Evolutionary conservation across 2,888 invertebrate genomes (phyloP).

Genomic region (Andrena trimmerana): DNA sequence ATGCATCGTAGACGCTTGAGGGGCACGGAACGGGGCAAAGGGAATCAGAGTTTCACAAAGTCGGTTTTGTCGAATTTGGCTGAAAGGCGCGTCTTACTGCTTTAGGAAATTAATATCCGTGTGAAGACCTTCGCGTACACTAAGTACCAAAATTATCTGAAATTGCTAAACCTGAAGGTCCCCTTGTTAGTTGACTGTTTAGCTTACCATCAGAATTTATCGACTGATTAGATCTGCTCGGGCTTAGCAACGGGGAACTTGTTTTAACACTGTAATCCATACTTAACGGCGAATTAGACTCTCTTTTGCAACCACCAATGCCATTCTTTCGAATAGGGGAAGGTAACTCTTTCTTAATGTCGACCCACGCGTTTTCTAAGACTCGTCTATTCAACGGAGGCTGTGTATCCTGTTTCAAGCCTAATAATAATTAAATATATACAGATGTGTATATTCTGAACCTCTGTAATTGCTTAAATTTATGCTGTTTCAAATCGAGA

Average conservation of each 20-base stretch:
- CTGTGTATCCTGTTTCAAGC: slow-evolving; percentile 72
- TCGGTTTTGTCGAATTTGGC: too few species aligned
- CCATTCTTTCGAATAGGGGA: slow-evolving; percentile 79
- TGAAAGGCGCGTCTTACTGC: too few species aligned
- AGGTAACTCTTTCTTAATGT: slow-evolving; percentile 73
- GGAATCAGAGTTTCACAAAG: too few species aligned
- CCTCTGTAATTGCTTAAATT: too few species aligned
- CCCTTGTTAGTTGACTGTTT: neutral
- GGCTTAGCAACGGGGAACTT: slow-evolving; percentile 80
- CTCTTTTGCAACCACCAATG: slow-evolving; percentile 49
- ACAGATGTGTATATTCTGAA: too few species aligned
- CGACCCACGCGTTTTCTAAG: slow-evolving; percentile 78
- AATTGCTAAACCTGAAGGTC: too few species aligned
- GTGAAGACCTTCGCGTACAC: too few species aligned
- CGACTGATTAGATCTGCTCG: slow-evolving; percentile 73
- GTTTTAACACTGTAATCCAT: slow-evolving; percentile 73
- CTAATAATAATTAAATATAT: slow-evolving; percentile 52
- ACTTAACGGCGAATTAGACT: slow-evolving; percentile 65
- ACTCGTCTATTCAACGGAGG: slow-evolving; percentile 66
- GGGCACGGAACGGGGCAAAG: too few species aligned
- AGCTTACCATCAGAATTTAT: slow-evolving; percentile 69
- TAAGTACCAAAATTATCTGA: too few species aligned
- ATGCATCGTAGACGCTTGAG: too few species aligned
- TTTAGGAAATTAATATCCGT: too few species aligned
- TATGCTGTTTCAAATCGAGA: too few species aligned